These are phyloP conservation scores for Ploceus nigricollis DNA, from an alignment of 2,113 vertebrate species.

Conservation along the genomic window DNA sequence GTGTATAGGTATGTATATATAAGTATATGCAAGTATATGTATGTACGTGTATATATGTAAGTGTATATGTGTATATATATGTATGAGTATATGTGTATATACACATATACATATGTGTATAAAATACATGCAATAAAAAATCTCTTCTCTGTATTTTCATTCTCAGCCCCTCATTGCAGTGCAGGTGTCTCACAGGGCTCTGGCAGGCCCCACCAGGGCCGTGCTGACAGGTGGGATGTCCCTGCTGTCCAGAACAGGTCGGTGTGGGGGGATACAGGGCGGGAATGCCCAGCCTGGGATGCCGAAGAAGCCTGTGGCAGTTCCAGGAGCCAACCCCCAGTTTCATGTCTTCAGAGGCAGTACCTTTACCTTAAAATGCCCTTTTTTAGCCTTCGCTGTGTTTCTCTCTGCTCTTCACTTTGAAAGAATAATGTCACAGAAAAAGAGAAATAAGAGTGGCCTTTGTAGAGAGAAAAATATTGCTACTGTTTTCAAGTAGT, in stretches of 20 bases:
- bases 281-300: background rate
- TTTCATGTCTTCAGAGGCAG: rapidly evolving
- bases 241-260: rapidly evolving
- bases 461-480: background rate
- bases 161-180: background rate
- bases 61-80: background rate
- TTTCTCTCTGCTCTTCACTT: background rate
- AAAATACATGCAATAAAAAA: background rate
- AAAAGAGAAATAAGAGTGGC: background rate
- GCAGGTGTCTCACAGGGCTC: background rate
- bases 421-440: background rate
- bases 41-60: rapidly evolving
- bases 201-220: background rate
- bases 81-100: background rate
- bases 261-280: rapidly evolving
- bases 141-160: no score
- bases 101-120: background rate
- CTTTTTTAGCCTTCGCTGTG: background rate
- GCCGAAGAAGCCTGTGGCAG: rapidly evolving
- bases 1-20: rapidly evolving
- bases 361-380: background rate
- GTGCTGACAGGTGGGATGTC: background rate
- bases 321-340: rapidly evolving
- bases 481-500: background rate
- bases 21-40: no score